A percentile compares a stretch with the other conserved stretches of the same genome.
phyloP scores from a whole-genome alignment of 2,113 vertebrate species.

The Crotalus tigris region DNA sequence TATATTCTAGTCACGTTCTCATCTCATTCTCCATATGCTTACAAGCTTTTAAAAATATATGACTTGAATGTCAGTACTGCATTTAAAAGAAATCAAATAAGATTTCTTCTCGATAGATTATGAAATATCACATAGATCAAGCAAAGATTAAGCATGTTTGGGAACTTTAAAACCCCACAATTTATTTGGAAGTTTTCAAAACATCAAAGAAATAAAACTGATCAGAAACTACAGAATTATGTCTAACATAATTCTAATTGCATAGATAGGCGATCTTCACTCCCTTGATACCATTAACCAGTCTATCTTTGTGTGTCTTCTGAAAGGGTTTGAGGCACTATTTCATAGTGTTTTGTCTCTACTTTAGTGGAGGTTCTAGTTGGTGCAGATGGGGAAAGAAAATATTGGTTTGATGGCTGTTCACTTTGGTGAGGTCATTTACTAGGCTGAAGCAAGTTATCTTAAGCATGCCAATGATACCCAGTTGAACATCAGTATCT shows the following conservation, averaged over 20 bases:
- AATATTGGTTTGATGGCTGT: too few species aligned
- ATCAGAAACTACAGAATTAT: background rate
- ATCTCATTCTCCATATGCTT: background rate
- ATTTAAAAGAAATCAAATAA: background rate
- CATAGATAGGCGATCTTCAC: background rate
- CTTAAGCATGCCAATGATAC: too few species aligned
- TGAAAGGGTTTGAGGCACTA: too few species aligned
- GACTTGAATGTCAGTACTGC: background rate
- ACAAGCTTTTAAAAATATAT: background rate
- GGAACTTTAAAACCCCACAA: background rate
- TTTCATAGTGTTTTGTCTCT: too few species aligned
- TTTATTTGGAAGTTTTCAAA: constrained; percentile 9
- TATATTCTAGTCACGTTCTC: background rate
- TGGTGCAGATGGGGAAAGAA: too few species aligned
- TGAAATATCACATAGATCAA: background rate
- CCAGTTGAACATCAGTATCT: too few species aligned
- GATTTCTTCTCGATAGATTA: background rate
- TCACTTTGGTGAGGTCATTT: too few species aligned
- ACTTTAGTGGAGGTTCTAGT: too few species aligned
- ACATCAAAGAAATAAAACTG: background rate
- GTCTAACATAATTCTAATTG: background rate
- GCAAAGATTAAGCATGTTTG: background rate
- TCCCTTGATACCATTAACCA: too few species aligned
- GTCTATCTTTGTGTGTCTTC: too few species aligned
- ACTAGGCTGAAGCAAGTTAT: too few species aligned